These are phyloP conservation scores for Operophtera brumata DNA, from an alignment of 2,888 invertebrate species.

Conservation along the genomic window DNA sequence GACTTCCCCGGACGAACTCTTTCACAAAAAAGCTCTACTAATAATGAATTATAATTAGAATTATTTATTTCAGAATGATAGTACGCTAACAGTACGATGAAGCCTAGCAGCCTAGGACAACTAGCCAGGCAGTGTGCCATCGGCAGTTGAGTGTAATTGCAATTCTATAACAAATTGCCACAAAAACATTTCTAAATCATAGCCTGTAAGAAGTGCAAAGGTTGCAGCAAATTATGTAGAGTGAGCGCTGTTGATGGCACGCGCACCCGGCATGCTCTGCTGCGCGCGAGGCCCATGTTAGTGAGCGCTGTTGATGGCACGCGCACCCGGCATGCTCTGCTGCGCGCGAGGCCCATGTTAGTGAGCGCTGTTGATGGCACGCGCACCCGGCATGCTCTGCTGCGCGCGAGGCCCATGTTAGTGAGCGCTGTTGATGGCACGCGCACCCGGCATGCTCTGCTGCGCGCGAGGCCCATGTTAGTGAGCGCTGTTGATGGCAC, in stretches of 20 bases:
- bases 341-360: no score
- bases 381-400: constrained; percentile 5
- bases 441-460: constrained; percentile 5
- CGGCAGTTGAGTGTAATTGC: no score
- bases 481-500: constrained; percentile 10
- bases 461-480: no score
- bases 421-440: constrained; percentile 8
- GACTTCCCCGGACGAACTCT: no score
- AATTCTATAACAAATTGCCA: constrained; percentile 3
- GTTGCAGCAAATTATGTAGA: constrained; percentile 10
- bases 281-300: no score
- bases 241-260: constrained; percentile 8
- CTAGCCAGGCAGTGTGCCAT: no score
- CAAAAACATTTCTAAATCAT: not conserved
- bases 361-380: constrained; percentile 8
- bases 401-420: no score
- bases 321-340: constrained; percentile 5
- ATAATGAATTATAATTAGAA: no score
- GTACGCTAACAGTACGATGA: no score
- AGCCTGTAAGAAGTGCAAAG: constrained; percentile 20
- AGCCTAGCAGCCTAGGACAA: no score
- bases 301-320: constrained; percentile 8
- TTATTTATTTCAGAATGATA: no score
- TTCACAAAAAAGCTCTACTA: no score
- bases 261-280: constrained; percentile 5